Evolutionary conservation across 2,888 invertebrate genomes (phyloP).

Genomic region (Meganola albula): DNA sequence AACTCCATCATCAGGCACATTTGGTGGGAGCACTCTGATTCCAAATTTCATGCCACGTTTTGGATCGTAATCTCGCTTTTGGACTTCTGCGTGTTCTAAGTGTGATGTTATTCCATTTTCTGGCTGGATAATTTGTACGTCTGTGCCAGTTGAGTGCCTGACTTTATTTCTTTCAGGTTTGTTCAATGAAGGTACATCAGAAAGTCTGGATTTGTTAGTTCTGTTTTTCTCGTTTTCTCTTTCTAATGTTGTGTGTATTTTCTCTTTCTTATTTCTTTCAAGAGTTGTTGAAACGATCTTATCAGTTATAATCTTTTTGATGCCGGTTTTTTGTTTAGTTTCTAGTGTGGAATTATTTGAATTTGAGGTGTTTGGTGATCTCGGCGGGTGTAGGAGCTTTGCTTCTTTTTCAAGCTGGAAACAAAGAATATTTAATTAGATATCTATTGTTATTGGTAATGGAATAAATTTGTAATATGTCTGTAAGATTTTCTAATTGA

Average conservation of each 20-base stretch:
- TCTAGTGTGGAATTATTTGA: slow-evolving; percentile 72
- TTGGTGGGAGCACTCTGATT: slow-evolving; percentile 80
- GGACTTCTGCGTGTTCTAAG: slow-evolving; percentile 68
- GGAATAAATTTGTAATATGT: not conserved
- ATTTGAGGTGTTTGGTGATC: slow-evolving; percentile 62
- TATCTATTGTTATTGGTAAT: not conserved
- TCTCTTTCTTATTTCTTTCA: slow-evolving; percentile 69
- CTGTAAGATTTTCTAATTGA: not conserved
- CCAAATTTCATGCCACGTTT: slow-evolving; percentile 82
- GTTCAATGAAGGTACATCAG: slow-evolving; percentile 48
- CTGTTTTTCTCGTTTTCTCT: slow-evolving; percentile 71
- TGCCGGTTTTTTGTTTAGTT: slow-evolving; percentile 65
- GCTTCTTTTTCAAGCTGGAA: slow-evolving; percentile 73
- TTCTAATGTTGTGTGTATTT: slow-evolving; percentile 58
- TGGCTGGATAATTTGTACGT: slow-evolving; percentile 61
- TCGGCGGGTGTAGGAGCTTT: slow-evolving; percentile 62
- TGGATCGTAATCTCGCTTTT: slow-evolving; percentile 75
- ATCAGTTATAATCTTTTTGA: slow-evolving; percentile 71
- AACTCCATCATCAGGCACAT: slow-evolving; percentile 72
- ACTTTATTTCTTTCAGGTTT: slow-evolving; percentile 63
- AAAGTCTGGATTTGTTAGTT: slow-evolving; percentile 53
- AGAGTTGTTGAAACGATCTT: slow-evolving; percentile 67
- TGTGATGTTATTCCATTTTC: slow-evolving; percentile 54
- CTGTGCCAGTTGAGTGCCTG: slow-evolving; percentile 57
- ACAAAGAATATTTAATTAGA: not conserved